Evolutionary conservation across 2,113 vertebrate genomes (phyloP).

Genomic region (Anoura caudifer): DNA sequence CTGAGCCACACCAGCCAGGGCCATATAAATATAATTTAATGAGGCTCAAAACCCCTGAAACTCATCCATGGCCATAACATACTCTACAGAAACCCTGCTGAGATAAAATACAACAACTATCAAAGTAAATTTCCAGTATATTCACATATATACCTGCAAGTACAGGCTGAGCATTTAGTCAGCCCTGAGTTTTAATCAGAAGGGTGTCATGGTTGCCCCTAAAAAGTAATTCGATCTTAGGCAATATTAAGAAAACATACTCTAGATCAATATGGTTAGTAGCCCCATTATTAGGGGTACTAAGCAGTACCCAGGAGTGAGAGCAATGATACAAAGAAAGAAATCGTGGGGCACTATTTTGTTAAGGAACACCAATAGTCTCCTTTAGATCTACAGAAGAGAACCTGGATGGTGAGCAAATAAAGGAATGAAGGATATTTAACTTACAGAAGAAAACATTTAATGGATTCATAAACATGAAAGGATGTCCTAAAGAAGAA

Average conservation of each 20-base stretch:
- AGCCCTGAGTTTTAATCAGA: not conserved
- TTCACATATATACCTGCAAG: not conserved
- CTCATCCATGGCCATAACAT: not conserved
- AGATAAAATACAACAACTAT: not conserved
- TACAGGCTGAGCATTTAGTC: not conserved
- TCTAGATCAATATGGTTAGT: not conserved
- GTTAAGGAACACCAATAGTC: not conserved
- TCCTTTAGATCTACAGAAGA: not conserved
- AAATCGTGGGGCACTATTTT: not conserved
- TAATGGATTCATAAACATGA: not conserved
- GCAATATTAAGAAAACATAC: not conserved
- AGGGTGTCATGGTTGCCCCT: not conserved
- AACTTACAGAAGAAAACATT: not conserved
- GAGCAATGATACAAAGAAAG: not conserved
- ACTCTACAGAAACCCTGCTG: not conserved
- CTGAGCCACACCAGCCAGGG: too few species aligned
- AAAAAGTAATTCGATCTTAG: not conserved
- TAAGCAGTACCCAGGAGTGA: not conserved
- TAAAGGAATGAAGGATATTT: not conserved
- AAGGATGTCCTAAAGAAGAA: not conserved
- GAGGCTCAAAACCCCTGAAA: not conserved
- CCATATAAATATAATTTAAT: not conserved
- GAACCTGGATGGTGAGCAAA: not conserved
- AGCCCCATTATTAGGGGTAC: not conserved
- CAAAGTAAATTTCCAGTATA: constrained; percentile 18